phyloP scores from a whole-genome alignment of 2,888 invertebrate genomes.

The Lacanobia oleracea region DNA sequence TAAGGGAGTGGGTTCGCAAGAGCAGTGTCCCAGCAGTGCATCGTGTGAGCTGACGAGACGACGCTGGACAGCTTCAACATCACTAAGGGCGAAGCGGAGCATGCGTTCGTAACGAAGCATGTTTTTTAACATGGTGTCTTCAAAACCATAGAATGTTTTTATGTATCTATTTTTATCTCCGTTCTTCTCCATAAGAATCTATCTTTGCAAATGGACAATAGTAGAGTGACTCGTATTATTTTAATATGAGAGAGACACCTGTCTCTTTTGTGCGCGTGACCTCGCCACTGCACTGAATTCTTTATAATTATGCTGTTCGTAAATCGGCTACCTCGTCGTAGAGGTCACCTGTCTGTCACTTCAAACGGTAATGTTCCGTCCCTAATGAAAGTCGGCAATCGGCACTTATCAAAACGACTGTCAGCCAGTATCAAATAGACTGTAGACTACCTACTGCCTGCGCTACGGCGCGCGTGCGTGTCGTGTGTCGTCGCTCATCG shows the following conservation, averaged over 20 bases:
- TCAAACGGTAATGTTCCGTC: background rate
- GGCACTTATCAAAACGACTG: background rate
- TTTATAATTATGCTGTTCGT: background rate
- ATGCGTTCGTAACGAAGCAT: too few species aligned
- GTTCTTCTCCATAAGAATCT: too few species aligned
- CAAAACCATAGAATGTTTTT: too few species aligned
- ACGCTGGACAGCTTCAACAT: background rate
- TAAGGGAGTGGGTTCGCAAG: background rate
- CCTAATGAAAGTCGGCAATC: background rate
- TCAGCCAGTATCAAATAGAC: background rate
- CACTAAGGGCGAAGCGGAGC: too few species aligned
- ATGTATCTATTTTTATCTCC: too few species aligned
- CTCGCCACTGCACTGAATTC: background rate
- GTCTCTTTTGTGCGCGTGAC: too few species aligned
- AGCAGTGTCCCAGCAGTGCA: background rate
- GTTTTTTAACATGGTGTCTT: too few species aligned
- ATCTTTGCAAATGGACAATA: too few species aligned
- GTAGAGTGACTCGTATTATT: too few species aligned
- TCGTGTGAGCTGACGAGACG: too few species aligned
- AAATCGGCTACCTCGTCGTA: background rate
- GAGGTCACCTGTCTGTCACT: background rate
- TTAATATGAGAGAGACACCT: too few species aligned
- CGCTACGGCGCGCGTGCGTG: background rate
- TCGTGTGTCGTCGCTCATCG: conserved; percentile 4
- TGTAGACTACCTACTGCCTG: background rate